phyloP scores from a whole-genome alignment of 2,113 vertebrate genomes.

The Hyla sarda region DNA sequence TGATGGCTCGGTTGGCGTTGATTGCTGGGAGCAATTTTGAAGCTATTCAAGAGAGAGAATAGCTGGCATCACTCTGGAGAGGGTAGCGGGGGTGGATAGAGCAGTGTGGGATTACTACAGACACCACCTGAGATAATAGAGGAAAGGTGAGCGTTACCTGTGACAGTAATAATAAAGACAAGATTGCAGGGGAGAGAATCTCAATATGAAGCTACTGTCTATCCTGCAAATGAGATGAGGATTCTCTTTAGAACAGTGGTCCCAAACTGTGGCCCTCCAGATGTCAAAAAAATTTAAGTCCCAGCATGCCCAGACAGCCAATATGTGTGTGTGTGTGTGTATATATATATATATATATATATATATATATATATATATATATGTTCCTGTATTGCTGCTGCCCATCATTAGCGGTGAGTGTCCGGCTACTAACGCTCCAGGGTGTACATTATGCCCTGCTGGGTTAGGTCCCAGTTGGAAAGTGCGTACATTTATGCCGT shows the following conservation, averaged over 20 bases:
- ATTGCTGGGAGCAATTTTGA: conserved; percentile 82
- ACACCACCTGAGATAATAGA: conserved; percentile 55
- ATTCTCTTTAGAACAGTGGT: conserved; percentile 24
- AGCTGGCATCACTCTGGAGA: conserved; percentile 73
- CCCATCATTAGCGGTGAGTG: no score
- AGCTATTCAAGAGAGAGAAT: conserved; percentile 80
- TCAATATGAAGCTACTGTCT: neutral
- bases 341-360: no score
- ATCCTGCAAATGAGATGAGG: conserved; percentile 30
- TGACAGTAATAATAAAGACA: conserved; percentile 45
- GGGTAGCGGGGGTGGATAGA: conserved; percentile 58
- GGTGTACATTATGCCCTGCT: no score
- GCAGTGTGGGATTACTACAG: conserved; percentile 37
- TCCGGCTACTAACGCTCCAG: no score
- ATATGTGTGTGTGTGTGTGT: no score
- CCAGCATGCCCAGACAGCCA: neutral
- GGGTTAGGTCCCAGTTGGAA: no score
- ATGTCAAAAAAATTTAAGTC: neutral
- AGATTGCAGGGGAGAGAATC: conserved; percentile 19
- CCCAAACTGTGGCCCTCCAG: neutral
- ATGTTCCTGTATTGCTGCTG: no score
- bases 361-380: no score
- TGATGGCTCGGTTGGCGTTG: conserved; percentile 83
- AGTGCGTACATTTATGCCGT: no score
- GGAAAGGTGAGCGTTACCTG: conserved; percentile 46